phyloP scores from a whole-genome alignment of 30 jellyfish, hydroid and myxozoan species.

The Rhopilema esculentum region DNA sequence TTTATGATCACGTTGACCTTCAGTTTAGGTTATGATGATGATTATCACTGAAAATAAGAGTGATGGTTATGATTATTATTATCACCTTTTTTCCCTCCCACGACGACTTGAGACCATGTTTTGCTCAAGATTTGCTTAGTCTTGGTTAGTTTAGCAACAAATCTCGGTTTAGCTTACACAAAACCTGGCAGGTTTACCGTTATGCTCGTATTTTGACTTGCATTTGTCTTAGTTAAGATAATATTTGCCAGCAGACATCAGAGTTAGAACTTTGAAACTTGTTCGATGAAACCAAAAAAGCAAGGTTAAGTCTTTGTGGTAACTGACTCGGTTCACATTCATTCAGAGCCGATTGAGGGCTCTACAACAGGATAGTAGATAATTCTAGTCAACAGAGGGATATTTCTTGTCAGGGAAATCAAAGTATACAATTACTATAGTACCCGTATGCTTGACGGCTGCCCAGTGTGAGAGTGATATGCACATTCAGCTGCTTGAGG shows the following conservation, averaged over 20 bases:
- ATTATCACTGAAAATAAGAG: background rate
- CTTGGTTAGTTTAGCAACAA: background rate
- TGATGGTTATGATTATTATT: background rate
- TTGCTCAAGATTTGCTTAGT: background rate
- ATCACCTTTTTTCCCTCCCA: background rate
- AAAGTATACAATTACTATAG: background rate
- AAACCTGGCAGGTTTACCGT: constrained; percentile 15
- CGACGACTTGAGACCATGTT: background rate
- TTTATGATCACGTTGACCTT: no score
- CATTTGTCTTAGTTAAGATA: constrained; percentile 34
- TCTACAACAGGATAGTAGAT: constrained; percentile 17
- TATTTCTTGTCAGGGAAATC: background rate
- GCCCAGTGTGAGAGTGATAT: background rate
- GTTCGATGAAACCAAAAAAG: constrained; percentile 43
- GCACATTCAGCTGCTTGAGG: background rate
- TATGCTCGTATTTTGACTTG: constrained; percentile 26
- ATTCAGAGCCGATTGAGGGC: constrained; percentile 39
- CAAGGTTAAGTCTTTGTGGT: constrained; percentile 43
- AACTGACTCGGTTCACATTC: constrained; percentile 14
- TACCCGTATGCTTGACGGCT: background rate
- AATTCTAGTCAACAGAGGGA: constrained; percentile 23
- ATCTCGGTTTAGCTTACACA: background rate
- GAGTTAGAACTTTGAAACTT: constrained; percentile 29
- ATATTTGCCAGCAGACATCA: constrained; percentile 33
- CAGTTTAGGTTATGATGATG: background rate